Base-by-base conservation (phyloP, 2,888 invertebrate genomes). In the Sphaerophoria taeniata region DNA sequence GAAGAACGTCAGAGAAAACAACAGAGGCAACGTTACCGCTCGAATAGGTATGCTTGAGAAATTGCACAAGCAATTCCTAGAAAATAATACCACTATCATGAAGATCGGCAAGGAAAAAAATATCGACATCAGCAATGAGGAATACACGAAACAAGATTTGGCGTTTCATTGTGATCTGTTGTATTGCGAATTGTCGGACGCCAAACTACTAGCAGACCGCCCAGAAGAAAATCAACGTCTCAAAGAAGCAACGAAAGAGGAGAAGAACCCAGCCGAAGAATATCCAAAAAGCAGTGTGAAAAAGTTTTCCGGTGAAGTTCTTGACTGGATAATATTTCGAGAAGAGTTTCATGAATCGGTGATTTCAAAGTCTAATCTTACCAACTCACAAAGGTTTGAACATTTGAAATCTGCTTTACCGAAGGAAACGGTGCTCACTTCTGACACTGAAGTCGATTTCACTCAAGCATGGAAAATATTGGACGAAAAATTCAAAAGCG, bases 141-240 rank as follows among this genome's bases (percentile, higher is more conserved):
- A 9, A 2, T n/a, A 12, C 45, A 9, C 6, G 3, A 45, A 39
- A 39, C 39, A 45, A n/a, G 45, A 4, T 9, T 45, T 45, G 11
- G 47, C 63, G 2, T 47, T 63, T 4, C n/a, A 63, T 11, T 63
- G 63, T 47, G 63, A 63, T 14, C 6, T 63, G 9, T 6, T 63
- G 33, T 14, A 34, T 47, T 47, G 47, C 14, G 31, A 63, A 11
- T 47, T 63, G 7, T 47, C 14, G 31, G 33, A 63, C 1, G 11
- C 12, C 0, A 45, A 47, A 47, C 24, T 24, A 24, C 12, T 14
- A 33, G 31, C 43, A 6, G 60, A 43, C 43, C 12, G 9, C 11
- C 36, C 14, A 47, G 11, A 24, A 60, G 9, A 34, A 36, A 9
- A 33, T 4, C n/a, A 1, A 56, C n/a, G 7, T 14, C 53, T 33